Evolutionary conservation across 1,140 invertebrate genomes (phyloP), one percentile per base, ranked within the genome.

Genomic region (Diuraphis noxia): DNA sequence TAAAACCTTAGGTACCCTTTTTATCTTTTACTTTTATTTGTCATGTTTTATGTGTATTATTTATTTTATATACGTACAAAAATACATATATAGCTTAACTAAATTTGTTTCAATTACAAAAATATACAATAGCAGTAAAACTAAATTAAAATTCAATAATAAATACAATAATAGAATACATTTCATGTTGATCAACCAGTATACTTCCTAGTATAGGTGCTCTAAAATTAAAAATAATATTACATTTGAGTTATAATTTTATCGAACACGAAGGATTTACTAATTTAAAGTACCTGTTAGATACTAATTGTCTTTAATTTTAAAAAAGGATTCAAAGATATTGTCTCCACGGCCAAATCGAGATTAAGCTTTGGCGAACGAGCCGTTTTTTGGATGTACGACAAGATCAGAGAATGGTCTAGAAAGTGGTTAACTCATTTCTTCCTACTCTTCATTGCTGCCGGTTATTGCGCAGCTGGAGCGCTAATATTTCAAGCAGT

Each of bases 371-470:
- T 96, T 41, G 97, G 97, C 34, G 97, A 98, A 94, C 97, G 97
- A 93, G 95, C 95, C 92, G 96, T 96, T 0, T 97, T 96, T 93
- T 97, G 96, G 95, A 94, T 97, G 85, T 97, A 97, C 93, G 96
- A 96, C 92, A 97, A 96, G 94, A 94, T 95, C 93, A 96, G 96
- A 93, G 94, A 95, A 25, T 96, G 96, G 95, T 98, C 97, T 2
- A 96, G 96, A 93, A 95, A 95, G 92, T 98, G 97, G 97, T 98
- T 98, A 93, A 98, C 97, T 19, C 97, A 98, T 94, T 95, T 97
- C 56, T 97, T 98, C 93, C 95, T 98, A 91, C 95, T 96, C 92
- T 93, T 97, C 90, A 95, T 98, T 92, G 95, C 98, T 49, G 94
- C 96, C 43, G 94, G 96, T 13, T 98, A 98, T 93, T 98, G 96